phyloP scores from a whole-genome alignment of 2,113 vertebrate species.

The Otus sunia region DNA sequence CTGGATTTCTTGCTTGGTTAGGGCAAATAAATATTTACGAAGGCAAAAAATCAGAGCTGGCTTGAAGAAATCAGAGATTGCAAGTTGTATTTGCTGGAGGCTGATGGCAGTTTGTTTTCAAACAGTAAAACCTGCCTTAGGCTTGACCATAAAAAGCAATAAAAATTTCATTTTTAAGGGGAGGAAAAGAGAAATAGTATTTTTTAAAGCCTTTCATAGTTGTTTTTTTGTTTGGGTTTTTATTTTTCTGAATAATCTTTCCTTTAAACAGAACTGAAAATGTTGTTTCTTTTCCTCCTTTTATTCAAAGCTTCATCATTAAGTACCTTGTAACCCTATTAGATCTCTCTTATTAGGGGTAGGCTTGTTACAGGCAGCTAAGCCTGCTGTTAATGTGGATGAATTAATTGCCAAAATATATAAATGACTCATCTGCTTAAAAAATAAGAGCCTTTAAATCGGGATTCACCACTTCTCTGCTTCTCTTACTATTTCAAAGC shows the following conservation, averaged over 20 bases:
- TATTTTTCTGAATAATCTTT: neutral
- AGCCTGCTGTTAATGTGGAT: neutral
- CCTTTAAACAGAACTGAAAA: neutral
- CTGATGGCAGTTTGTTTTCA: constrained; percentile 4
- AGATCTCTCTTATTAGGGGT: neutral
- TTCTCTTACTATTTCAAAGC: neutral
- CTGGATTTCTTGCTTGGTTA: neutral
- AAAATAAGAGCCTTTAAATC: neutral
- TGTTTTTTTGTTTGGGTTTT: neutral
- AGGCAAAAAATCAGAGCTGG: neutral
- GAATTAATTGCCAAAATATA: neutral
- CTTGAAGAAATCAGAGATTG: neutral
- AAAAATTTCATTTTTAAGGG: constrained; percentile 5
- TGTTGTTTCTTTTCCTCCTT: neutral
- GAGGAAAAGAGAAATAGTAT: neutral
- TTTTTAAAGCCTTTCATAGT: neutral
- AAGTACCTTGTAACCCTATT: neutral
- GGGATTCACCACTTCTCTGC: neutral
- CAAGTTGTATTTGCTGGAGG: neutral
- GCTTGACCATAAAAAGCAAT: constrained; percentile 21
- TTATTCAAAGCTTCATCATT: neutral
- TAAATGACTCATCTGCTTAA: neutral
- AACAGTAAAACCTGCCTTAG: constrained; percentile 20
- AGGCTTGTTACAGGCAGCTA: neutral
- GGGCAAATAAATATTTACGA: constrained; percentile 17